Conservation (phyloP, 2,888 invertebrate species). For the Ctenicera cuprea region DNA sequence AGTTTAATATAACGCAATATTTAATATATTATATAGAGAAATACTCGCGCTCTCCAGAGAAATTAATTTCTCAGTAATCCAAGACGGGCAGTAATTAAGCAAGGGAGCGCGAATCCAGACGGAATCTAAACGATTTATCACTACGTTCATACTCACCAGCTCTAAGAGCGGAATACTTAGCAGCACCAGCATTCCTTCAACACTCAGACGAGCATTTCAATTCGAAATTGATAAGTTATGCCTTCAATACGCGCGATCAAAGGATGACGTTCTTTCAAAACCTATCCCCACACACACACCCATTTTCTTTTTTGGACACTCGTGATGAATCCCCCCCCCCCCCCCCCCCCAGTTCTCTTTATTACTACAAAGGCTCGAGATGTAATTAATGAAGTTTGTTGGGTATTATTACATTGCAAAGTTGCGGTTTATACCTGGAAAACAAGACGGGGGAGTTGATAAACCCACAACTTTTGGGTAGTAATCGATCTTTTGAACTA, state of each 20-base stretch:
- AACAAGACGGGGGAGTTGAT: not conserved
- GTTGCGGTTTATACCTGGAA: not conserved
- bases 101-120: conserved; percentile 64
- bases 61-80: conserved; percentile 73
- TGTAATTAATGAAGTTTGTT: conserved; percentile 17
- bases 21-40: conserved; percentile 72
- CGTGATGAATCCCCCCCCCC: not conserved
- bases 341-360: not conserved
- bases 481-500: not conserved
- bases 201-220: conserved; percentile 38
- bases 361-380: not conserved
- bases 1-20: conserved; percentile 72
- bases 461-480: not conserved
- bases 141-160: conserved; percentile 68
- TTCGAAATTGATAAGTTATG: conserved; percentile 46
- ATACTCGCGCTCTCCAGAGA: conserved; percentile 67
- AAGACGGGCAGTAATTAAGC: conserved; percentile 73
- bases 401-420: conserved; percentile 3
- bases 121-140: conserved; percentile 71
- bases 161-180: conserved; percentile 55
- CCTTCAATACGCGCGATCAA: not conserved
- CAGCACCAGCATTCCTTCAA: conserved; percentile 60
- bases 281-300: too few species aligned
- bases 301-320: not conserved
- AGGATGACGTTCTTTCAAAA: not conserved